phyloP scores from a whole-genome alignment of 2,797 vertebrate species.

The Darevskia mixta region DNA sequence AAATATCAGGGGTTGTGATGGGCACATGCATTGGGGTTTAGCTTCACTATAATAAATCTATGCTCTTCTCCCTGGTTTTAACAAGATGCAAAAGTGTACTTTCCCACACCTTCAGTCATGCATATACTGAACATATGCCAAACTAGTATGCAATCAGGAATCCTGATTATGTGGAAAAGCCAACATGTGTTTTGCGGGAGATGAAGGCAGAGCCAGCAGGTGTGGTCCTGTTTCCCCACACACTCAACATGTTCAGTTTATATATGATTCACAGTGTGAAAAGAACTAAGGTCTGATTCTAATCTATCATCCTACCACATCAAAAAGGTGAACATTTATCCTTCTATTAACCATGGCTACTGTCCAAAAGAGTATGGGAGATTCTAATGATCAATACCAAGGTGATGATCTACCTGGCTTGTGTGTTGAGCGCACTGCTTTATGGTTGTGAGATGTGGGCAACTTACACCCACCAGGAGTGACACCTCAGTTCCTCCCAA shows the following conservation, averaged over 20 bases:
- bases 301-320: neutral
- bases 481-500: too few relatives aligned
- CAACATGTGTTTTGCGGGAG: neutral
- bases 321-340: too few relatives aligned
- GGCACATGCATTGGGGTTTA: too few relatives aligned
- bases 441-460: too few relatives aligned
- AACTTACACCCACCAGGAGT: too few relatives aligned
- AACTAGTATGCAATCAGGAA: neutral
- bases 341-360: neutral
- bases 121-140: neutral
- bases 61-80: neutral
- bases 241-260: neutral
- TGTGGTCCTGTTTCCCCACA: neutral
- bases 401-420: too few relatives aligned
- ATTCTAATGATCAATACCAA: too few relatives aligned
- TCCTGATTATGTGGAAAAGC: neutral
- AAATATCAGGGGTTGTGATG: neutral
- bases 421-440: too few relatives aligned
- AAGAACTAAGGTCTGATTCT: neutral
- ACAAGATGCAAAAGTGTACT: neutral
- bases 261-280: too few relatives aligned
- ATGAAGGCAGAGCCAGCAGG: neutral
- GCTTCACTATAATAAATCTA: too few relatives aligned
- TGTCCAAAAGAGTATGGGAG: neutral
- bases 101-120: neutral